Base-by-base conservation (phyloP, 2,888 invertebrate genomes). In the Molanna angustata region DNA sequence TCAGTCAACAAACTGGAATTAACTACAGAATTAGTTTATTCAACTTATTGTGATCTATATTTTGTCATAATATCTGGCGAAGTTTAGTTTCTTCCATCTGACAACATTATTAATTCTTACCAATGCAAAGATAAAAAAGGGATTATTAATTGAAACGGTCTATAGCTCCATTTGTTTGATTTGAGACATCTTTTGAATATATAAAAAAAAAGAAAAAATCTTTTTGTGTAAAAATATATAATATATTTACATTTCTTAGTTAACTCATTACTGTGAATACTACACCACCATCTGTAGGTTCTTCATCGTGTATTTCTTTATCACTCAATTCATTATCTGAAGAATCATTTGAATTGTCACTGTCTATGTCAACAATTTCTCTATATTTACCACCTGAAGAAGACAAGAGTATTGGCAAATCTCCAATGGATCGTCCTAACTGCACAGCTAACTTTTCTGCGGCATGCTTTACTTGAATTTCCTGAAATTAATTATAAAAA, bases 401-500 rank as follows among this genome's bases (percentile, higher is more conserved):
- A 11, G 58, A 62, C 49, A 78, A 71, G 33, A 62, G 46, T n/a
- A n/a, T 20, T 13, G 70, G 67, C 21, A 73, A 51, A 2, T 68
- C 68, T 1, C 70, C 65, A 63, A 69, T 73, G 57, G 71, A 71
- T 1, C 72, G 61, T 37, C 72, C 75, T 11, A 71, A 58, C 44
- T 69, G 66, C 41, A 70, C 66, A 9, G 74, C 61, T 47, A 83
- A 64, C 58, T 78, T 77, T 59, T 80, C 78, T 1, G 79, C 75
- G 4, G 83, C 82, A 66, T 81, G 76, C 53, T 73, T 70, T 0
- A 77, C 70, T 66, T 82, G 81, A 33, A 82, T 65, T 62, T 77
- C 67, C 72, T 73, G 54, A 21, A 37, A 37, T 6, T 9, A 17
- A 35, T 9, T 6, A 4, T 4, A 13, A 35, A 13, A n/a, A 35